Conservation (phyloP, 1,140 invertebrate species). For the Aphidius ervi region DNA sequence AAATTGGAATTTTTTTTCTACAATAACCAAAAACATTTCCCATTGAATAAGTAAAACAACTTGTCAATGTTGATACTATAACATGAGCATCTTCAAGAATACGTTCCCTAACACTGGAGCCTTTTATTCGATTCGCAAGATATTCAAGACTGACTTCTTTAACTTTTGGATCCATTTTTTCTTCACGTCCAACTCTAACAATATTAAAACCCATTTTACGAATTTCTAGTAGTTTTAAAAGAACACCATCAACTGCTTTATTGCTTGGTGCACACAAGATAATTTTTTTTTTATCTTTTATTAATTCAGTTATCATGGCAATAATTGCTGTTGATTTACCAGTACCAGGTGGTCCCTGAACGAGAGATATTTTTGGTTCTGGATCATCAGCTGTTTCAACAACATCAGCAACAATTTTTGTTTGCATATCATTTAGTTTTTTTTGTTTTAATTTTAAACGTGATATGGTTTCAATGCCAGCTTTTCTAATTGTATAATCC, state of each 20-base stretch:
- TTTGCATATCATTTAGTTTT: not conserved
- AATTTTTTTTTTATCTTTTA: no score
- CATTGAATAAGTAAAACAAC: conserved; percentile 8
- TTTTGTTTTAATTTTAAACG: not conserved
- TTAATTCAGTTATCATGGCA: not conserved
- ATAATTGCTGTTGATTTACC: not conserved
- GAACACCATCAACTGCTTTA: conserved; percentile 8
- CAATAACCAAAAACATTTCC: not conserved
- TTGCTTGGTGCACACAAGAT: conserved; percentile 11
- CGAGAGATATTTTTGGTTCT: conserved; percentile 1
- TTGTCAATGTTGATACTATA: conserved; percentile 4
- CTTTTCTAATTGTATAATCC: no score
- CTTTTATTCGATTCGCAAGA: not conserved
- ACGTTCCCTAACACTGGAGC: no score
- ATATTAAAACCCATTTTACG: not conserved
- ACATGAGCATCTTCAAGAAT: not conserved
- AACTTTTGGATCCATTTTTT: conserved; percentile 3
- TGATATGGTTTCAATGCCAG: no score
- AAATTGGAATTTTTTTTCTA: conserved; percentile 62
- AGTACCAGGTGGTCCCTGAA: conserved; percentile 11
- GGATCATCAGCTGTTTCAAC: not conserved
- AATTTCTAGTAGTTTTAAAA: not conserved
- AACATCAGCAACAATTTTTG: not conserved
- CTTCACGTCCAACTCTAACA: conserved; percentile 5
- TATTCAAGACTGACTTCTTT: not conserved